Percentiles rank a stretch among this genome's conserved stretches.
phyloP scores from a whole-genome alignment of 2,113 vertebrate species.

The Mobula birostris region DNA sequence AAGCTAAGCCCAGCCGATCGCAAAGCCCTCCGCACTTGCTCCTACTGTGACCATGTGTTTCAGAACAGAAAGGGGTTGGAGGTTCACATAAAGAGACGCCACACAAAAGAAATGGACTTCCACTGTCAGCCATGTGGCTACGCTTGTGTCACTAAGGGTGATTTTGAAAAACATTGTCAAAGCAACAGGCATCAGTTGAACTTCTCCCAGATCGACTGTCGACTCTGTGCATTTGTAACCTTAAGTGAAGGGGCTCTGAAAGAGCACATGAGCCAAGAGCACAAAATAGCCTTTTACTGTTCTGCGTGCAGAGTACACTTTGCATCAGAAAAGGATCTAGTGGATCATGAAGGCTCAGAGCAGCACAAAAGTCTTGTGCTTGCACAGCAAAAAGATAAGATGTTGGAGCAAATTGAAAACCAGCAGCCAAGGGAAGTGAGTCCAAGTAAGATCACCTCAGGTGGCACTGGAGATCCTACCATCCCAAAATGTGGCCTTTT shows the following conservation, averaged over 20 bases:
- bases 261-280: constrained; percentile 55
- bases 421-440: background rate
- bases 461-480: background rate
- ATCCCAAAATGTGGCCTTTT: constrained; percentile 5
- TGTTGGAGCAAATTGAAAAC: background rate
- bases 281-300: constrained; percentile 51
- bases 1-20: constrained; percentile 42
- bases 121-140: constrained; percentile 53
- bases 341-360: constrained; percentile 50
- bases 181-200: constrained; percentile 48
- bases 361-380: constrained; percentile 41
- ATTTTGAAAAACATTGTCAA: constrained; percentile 54
- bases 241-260: constrained; percentile 43
- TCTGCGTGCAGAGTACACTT: constrained; percentile 52
- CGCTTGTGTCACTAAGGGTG: constrained; percentile 48
- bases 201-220: constrained; percentile 48
- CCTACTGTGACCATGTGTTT: constrained; percentile 60
- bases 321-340: constrained; percentile 49
- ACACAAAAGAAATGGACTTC: constrained; percentile 53
- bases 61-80: constrained; percentile 55
- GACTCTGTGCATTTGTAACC: constrained; percentile 50
- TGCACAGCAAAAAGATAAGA: background rate
- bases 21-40: constrained; percentile 50
- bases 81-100: constrained; percentile 55
- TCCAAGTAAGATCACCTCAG: background rate